These are phyloP conservation scores for Masnerella sp. DNA, from an alignment of 2,888 invertebrate species.

Conservation along the genomic window DNA sequence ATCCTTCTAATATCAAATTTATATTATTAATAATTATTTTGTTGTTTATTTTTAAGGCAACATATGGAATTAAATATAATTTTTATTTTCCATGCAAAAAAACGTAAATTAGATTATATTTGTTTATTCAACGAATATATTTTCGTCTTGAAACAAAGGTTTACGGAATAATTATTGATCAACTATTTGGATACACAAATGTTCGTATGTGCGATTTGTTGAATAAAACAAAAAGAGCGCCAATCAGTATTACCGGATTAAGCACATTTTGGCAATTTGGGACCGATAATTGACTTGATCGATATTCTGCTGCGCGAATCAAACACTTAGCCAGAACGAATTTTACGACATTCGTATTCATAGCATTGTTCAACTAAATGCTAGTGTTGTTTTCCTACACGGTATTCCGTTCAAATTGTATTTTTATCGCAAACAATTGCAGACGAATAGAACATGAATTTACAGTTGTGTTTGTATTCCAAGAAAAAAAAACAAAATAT, in stretches of 20 bases:
- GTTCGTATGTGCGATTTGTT: background rate
- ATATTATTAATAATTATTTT: no score
- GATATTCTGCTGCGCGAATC: conserved; percentile 50
- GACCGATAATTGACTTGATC: conserved; percentile 49
- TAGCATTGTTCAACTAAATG: conserved; percentile 49
- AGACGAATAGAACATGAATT: conserved; percentile 19
- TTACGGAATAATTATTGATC: background rate
- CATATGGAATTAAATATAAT: no score
- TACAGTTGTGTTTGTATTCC: background rate
- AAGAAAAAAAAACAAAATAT: no score
- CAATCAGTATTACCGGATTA: conserved; percentile 34
- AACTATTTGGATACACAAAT: background rate
- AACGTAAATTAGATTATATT: no score
- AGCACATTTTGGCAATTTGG: conserved; percentile 45
- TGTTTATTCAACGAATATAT: background rate
- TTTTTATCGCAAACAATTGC: conserved; percentile 47
- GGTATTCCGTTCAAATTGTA: conserved; percentile 30
- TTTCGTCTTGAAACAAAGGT: no score
- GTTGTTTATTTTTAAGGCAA: no score
- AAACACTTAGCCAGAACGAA: conserved; percentile 46
- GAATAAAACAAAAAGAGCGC: conserved; percentile 14
- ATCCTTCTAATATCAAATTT: no score
- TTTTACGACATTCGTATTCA: conserved; percentile 55
- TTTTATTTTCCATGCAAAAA: no score
- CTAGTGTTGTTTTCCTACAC: conserved; percentile 41